These are phyloP conservation scores for Pipistrellus kuhlii DNA, from an alignment of 2,797 vertebrate genomes.

Conservation along the genomic window DNA sequence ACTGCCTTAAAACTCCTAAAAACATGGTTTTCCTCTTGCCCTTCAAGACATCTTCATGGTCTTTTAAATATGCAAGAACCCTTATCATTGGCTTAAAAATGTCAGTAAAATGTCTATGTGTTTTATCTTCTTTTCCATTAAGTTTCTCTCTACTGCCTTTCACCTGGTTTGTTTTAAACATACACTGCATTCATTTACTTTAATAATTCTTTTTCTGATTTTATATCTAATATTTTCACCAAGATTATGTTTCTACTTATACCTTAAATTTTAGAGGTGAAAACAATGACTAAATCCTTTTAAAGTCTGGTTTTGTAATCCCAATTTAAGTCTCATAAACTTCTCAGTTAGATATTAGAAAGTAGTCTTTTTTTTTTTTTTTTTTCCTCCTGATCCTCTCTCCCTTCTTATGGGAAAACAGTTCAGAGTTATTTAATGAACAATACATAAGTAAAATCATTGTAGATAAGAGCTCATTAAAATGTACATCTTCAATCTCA, in stretches of 20 bases:
- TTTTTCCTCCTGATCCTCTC: not conserved
- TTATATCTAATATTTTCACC: conserved; percentile 30
- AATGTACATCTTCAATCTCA: not conserved
- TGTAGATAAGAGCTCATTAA: not conserved
- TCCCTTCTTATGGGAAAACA: not conserved
- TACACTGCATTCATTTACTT: not conserved
- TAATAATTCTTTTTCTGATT: conserved; percentile 20
- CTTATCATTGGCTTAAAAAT: not conserved
- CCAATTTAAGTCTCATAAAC: not conserved
- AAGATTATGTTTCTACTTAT: not conserved
- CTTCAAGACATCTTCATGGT: not conserved
- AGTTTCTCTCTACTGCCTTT: not conserved
- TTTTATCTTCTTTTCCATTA: conserved; percentile 16
- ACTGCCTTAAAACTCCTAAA: not conserved
- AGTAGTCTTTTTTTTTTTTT: not conserved
- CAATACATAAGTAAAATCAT: not conserved
- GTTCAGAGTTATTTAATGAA: conserved; percentile 44
- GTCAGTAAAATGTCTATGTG: not conserved
- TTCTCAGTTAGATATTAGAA: not conserved
- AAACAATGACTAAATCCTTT: not conserved
- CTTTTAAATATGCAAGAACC: not conserved
- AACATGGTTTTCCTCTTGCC: not conserved
- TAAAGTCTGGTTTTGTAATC: not conserved
- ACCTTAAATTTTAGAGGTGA: conserved; percentile 42
- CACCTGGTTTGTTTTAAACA: not conserved